Percentiles rank a stretch among this genome's conserved stretches.
Conservation (phyloP, 2,113 vertebrate genomes). For the Pelobates fuscus region DNA sequence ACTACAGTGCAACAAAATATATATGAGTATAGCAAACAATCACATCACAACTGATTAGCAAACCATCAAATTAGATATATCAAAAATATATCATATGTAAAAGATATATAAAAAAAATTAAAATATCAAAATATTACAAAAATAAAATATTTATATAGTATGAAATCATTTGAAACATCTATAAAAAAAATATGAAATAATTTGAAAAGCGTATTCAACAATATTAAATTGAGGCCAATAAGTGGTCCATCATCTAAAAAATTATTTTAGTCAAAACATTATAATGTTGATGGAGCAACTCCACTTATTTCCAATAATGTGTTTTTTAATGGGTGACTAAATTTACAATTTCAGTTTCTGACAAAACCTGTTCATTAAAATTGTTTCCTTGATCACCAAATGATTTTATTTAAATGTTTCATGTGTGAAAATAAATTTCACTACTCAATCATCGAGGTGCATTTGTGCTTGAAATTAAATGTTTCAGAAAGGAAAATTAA, state of each 20-base stretch:
- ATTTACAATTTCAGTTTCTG: conserved; percentile 22
- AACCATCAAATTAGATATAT: no score
- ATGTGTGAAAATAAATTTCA: conserved; percentile 44
- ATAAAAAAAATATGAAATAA: no score
- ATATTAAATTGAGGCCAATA: not conserved
- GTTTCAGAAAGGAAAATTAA: conserved; percentile 44
- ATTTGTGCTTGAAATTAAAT: conserved; percentile 47
- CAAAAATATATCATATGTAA: no score
- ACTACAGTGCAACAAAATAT: no score
- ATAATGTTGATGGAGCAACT: not conserved
- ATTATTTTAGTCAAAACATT: not conserved
- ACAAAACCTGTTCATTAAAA: conserved; percentile 24
- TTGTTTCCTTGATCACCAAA: conserved; percentile 36
- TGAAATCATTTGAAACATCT: no score
- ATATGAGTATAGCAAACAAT: no score
- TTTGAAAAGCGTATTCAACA: no score
- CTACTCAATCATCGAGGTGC: conserved; percentile 37
- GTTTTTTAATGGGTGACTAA: conserved; percentile 13
- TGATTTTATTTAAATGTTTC: conserved; percentile 41
- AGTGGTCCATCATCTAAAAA: not conserved
- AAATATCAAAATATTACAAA: no score
- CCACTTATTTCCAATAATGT: conserved; percentile 20
- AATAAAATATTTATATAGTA: no score
- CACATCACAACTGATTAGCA: no score
- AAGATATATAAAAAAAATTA: no score